A percentile compares a stretch with the other conserved stretches of the same genome.
Evolutionary conservation across 2,888 invertebrate genomes (phyloP).

Genomic region (Agriopis aurantiaria): DNA sequence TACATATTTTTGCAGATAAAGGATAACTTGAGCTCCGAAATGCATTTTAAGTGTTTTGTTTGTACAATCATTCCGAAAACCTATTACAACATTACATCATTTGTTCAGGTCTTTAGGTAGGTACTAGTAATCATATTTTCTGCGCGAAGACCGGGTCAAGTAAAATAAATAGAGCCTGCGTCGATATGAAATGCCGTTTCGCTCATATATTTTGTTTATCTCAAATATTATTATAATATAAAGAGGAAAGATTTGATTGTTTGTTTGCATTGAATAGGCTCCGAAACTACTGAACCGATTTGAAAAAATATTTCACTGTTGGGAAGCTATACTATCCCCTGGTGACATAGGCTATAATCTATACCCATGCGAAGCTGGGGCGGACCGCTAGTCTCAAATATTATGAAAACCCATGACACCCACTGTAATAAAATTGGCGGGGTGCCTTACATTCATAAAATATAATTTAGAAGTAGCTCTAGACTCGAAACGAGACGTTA

Average conservation of each 20-base stretch:
- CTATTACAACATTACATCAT: constrained; percentile 37
- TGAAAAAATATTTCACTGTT: too few relatives aligned
- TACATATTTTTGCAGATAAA: not conserved
- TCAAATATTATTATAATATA: constrained; percentile 57
- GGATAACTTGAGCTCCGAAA: constrained; percentile 23
- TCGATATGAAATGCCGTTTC: constrained; percentile 33
- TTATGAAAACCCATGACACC: constrained; percentile 54
- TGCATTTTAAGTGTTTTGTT: constrained; percentile 24
- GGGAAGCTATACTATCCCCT: too few relatives aligned
- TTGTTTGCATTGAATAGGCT: too few relatives aligned
- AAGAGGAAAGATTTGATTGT: too few relatives aligned
- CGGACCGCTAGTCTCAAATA: too few relatives aligned
- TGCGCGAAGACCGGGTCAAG: constrained; percentile 36
- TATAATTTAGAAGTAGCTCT: constrained; percentile 59
- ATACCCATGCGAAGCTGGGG: too few relatives aligned
- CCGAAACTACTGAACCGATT: too few relatives aligned
- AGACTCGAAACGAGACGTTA: constrained; percentile 46
- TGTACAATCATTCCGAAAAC: constrained; percentile 28
- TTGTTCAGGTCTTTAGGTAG: constrained; percentile 2
- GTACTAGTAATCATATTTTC: constrained; percentile 32
- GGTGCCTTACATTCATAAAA: constrained; percentile 61
- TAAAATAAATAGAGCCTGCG: constrained; percentile 29
- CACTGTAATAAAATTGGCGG: constrained; percentile 52
- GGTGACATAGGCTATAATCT: too few relatives aligned
- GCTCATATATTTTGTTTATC: constrained; percentile 36